Evolutionary conservation across 2,888 invertebrate genomes (phyloP), one percentile per base, ranked within the genome.

Genomic region (Drosophila mayaguana): DNA sequence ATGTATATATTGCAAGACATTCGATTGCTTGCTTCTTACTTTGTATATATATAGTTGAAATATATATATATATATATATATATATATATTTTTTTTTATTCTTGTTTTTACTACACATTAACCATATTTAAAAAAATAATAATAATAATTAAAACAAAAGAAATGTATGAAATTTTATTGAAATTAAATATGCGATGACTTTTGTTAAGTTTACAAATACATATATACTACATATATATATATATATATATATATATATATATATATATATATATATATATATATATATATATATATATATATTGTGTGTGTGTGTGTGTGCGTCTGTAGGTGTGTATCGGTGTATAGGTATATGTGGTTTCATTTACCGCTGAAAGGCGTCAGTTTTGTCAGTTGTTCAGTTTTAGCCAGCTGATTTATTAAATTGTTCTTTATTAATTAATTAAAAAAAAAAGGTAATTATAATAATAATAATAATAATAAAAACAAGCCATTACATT

Each of bases 401-500:
- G 12, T 46, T 18, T 46, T 36, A 34, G 50, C 60, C 72, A 63
- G 50, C 56, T 63, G 25, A 48, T 55, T 71, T 65, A 68, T 57
- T 28, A 50, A 55, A 51, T 20, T 77, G 32, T 66, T 66, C 72
- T 78, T 78, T 78, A 75, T 69, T 80, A 56, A 75, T 63, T 53
- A 50, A 76, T 73, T 59, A 12, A 78, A 73, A 77, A 78, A 71
- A 63, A 63, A 57, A 60, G 46, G 42, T 68, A 59, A 43, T 71
- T 46, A 51, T 63, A 51, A 63, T 70, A 34, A 80, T 80, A 60
- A 75, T 75, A 76, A 80, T 79, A 77, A 81, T 72, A 81, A 78
- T 78, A 78, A 78, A 81, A 78, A 78, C 77, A 78, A 77, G 81
- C 78, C 81, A 72, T 20, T 40, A 59, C 42, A 60, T 62, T 51